Base-by-base conservation (phyloP, 1,140 invertebrate species). In the Papilio machaon region DNA sequence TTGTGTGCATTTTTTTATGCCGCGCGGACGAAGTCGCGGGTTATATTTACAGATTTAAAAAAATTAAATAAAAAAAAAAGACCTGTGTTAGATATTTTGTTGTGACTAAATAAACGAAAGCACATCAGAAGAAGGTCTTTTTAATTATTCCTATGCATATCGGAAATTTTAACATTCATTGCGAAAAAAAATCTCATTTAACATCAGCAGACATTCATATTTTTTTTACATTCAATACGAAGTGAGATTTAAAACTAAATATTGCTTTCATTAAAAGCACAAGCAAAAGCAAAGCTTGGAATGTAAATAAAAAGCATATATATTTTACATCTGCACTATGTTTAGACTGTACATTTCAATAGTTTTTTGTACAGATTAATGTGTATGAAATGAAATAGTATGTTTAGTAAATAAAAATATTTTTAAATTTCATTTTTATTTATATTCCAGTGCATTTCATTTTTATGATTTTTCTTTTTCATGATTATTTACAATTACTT, bases 171-270 rank as follows among this genome's bases (percentile, higher is more conserved):
- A 30, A 15, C 60, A n/a, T 64, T 11, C 10, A 43, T 43, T 43
- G 7, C 38, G 23, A 23, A 35, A 23, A 30, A 64, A 64, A 23
- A 64, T 23, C 10, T 30, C 23, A 30, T 30, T 52, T 52, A 64
- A 23, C 58, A 64, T 23, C 17, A 47, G 13, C 23, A 23, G 3
- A 2, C 10, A 30, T 13, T 3, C 60, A 64, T 23, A 64, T 30
- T 35, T 64, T 64, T 43, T 43, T 23, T 30, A 3, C 19, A 64
- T 64, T 64, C 23, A 60, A 60, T 60, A 23, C 58, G 7, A 60
- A 17, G 17, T 60, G n/a, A 23, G n/a, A 60, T 60, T 60, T 60
- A 64, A 64, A 64, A 64, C 23, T 30, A 64, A 64, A 64, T 64
- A 64, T 64, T 30, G 30, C 60, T 64, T 30, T 64, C 30, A 30